Evolutionary conservation across 2,888 invertebrate genomes (phyloP).

Genomic region (Himalopsyche kuldschensis): DNA sequence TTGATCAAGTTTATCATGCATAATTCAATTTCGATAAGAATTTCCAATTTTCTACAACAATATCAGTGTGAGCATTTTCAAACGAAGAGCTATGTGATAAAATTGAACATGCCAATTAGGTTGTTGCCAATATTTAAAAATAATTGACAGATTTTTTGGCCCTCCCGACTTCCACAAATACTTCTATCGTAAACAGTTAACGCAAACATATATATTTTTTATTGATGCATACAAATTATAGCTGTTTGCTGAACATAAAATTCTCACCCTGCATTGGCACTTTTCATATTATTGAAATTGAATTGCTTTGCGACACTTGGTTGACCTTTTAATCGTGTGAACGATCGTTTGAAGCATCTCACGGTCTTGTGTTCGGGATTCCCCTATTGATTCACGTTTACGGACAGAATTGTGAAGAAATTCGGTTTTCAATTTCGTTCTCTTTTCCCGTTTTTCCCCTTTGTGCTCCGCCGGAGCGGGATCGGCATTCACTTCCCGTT

Average conservation of each 20-base stretch:
- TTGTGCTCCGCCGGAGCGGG: constrained; percentile 2
- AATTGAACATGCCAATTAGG: too few relatives aligned
- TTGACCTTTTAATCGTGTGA: constrained; percentile 1
- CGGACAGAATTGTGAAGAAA: neutral
- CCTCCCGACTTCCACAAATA: too few relatives aligned
- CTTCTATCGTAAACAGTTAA: too few relatives aligned
- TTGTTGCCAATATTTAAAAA: too few relatives aligned
- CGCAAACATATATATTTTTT: too few relatives aligned
- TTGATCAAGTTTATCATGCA: too few relatives aligned
- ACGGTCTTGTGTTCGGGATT: neutral
- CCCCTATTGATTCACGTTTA: neutral
- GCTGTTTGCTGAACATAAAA: neutral
- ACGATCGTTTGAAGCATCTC: neutral
- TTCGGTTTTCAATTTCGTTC: constrained; percentile 15
- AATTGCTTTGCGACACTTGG: neutral
- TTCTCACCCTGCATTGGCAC: neutral
- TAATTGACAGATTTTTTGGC: too few relatives aligned
- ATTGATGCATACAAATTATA: too few relatives aligned
- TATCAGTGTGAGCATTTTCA: too few relatives aligned
- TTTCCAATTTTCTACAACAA: too few relatives aligned
- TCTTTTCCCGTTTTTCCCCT: constrained; percentile 20
- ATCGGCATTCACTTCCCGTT: constrained; percentile 5
- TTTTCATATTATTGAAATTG: neutral
- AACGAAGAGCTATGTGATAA: too few relatives aligned
- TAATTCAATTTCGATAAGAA: too few relatives aligned